These are phyloP conservation scores for Carterocephalus palaemon DNA, from an alignment of 2,888 invertebrate genomes.

Conservation along the genomic window DNA sequence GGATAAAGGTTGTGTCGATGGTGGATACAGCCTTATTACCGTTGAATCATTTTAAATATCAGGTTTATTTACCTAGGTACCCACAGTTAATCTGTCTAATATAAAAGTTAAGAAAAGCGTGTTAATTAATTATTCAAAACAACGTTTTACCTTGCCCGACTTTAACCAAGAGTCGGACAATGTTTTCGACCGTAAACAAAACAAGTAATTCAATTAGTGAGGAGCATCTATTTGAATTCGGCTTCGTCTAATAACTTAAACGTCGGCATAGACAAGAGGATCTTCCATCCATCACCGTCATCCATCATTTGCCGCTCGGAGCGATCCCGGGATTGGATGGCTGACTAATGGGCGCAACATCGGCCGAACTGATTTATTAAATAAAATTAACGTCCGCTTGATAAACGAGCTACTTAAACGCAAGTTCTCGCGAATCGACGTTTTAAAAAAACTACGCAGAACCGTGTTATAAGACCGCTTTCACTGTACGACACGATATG, in stretches of 20 bases:
- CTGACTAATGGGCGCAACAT: conserved; percentile 63
- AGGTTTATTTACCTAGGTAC: no score
- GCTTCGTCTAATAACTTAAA: conserved; percentile 39
- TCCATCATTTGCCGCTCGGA: conserved; percentile 55
- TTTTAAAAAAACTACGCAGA: conserved; percentile 39
- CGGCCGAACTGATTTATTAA: conserved; percentile 68
- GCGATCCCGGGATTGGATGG: conserved; percentile 53
- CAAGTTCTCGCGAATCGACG: conserved; percentile 41
- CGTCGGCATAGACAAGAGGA: conserved; percentile 38
- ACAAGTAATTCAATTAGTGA: conserved; percentile 32
- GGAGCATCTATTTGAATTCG: conserved; percentile 25
- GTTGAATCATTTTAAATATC: no score
- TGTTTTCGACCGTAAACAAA: conserved; percentile 27
- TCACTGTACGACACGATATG: no score
- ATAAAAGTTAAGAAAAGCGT: no score
- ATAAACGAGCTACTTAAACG: conserved; percentile 59
- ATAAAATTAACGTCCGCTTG: conserved; percentile 63
- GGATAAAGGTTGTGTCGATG: no score
- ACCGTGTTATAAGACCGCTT: no score
- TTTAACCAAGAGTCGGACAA: conserved; percentile 16
- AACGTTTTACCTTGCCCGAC: no score
- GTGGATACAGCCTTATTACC: no score
- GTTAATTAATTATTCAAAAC: no score
- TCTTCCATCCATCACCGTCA: conserved; percentile 65
- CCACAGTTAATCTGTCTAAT: no score